Evolutionary conservation across 2,888 invertebrate genomes (phyloP), one percentile per base, ranked within the genome.

Genomic region (Mythimna pallens): DNA sequence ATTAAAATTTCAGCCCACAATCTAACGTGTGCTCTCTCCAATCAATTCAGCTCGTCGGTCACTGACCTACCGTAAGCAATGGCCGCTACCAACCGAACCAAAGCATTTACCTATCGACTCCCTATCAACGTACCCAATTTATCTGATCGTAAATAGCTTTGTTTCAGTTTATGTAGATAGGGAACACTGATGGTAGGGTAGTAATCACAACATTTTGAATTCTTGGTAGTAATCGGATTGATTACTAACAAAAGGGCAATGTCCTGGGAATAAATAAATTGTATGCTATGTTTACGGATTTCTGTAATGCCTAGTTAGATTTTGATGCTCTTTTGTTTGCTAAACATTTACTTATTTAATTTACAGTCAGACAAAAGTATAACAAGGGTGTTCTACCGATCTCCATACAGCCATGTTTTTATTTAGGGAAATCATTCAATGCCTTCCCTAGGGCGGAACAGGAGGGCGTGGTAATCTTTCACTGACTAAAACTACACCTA

Each of bases 51-150:
- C 54, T 62, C 70, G 14, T 67, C 84, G 88, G 88, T 87, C 89
- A 82, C 86, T 88, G 88, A 89, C 89, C 89, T 89, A 86, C 82
- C 84, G 70, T 79, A 87, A 81, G 59, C 65, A 76, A 83, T 73
- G 77, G 75, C 71, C 22, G 72, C 63, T 64, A 22, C 63, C 61
- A 76, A 62, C 64, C 40, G 61, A 70, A 74, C 64, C 82, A 55
- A 67, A 79, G 70, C 80, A 62, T 79, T 70, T 61, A 65, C 70
- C 73, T 78, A 78, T 55, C 69, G 54, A 55, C 43, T 58, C 22
- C 43, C 64, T 73, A 65, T 58, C 57, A 59, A 73, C 67, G 61
- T 9, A 61, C 25, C 64, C 22, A 70, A 61, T 71, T 54, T 25
- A 78, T 65, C 59, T 52, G 69, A 67, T 70, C 79, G 66, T 61